phyloP scores from a whole-genome alignment of 2,797 vertebrate genomes.

The Sitta carolinensis region DNA sequence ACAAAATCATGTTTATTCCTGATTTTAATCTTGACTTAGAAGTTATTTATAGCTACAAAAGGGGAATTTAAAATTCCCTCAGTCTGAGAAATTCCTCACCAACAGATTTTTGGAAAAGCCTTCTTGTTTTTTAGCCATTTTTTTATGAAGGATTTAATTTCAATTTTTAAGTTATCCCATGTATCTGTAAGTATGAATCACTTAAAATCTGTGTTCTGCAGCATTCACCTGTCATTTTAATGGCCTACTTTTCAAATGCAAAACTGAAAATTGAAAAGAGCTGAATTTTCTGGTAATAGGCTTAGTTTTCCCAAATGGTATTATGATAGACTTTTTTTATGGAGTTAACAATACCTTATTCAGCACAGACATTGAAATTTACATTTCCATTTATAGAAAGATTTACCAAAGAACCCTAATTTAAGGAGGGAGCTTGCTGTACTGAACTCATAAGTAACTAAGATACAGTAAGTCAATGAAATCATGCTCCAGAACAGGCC shows the following conservation, averaged over 20 bases:
- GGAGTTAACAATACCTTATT: slow-evolving; percentile 5
- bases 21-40: not conserved
- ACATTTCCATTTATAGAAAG: slow-evolving; percentile 27
- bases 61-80: not conserved
- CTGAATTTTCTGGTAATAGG: slow-evolving; percentile 7
- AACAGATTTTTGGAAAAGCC: not conserved
- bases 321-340: not conserved
- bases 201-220: not conserved
- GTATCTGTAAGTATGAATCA: not conserved
- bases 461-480: not conserved
- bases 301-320: slow-evolving; percentile 32
- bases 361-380: not conserved
- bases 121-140: not conserved
- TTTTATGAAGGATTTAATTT: not conserved
- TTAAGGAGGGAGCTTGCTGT: not conserved
- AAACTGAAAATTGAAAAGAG: slow-evolving; percentile 17
- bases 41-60: not conserved
- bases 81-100: not conserved
- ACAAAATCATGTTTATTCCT: not conserved
- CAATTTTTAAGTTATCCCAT: not conserved
- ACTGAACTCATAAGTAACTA: not conserved
- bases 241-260: slow-evolving; percentile 39
- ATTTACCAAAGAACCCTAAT: not conserved
- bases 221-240: slow-evolving; percentile 19
- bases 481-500: not conserved